Evolutionary conservation across 2,888 invertebrate genomes (phyloP).

Genomic region (Eupithecia inturbata): DNA sequence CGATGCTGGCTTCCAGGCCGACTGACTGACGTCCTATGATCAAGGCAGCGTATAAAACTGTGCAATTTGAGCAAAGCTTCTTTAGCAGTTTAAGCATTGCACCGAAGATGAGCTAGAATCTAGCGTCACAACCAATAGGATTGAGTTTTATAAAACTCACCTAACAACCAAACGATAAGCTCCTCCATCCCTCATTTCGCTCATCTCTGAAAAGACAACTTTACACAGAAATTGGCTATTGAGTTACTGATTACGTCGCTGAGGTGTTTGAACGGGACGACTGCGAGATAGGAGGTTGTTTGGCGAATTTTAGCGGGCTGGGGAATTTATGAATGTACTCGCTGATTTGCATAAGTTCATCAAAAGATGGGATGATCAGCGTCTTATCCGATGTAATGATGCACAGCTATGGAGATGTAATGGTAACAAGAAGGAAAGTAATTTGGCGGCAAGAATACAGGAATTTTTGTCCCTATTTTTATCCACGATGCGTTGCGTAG

Average conservation of each 20-base stretch:
- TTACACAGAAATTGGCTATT: constrained; percentile 57
- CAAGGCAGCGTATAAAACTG: not conserved
- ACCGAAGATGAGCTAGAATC: not conserved
- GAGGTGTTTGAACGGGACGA: constrained; percentile 44
- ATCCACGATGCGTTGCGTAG: not conserved
- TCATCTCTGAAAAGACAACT: constrained; percentile 1
- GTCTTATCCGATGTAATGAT: constrained; percentile 8
- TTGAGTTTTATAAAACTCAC: not conserved
- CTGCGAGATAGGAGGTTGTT: constrained; percentile 33
- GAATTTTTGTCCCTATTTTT: not conserved
- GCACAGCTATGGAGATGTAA: not conserved
- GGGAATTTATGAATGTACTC: constrained; percentile 32
- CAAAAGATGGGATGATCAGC: constrained; percentile 18
- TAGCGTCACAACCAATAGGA: not conserved
- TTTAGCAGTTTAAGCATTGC: not conserved
- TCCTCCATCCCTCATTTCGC: not conserved
- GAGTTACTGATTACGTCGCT: constrained; percentile 66
- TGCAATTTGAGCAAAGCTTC: not conserved
- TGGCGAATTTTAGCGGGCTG: constrained; percentile 27
- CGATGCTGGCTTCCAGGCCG: no score
- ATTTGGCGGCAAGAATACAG: not conserved
- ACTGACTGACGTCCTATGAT: no score
- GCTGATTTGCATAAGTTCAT: constrained; percentile 31
- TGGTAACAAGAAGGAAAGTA: not conserved
- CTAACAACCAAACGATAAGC: not conserved